A percentile compares a stretch with the other conserved stretches of the same genome.
phyloP scores from a whole-genome alignment of 2,888 invertebrate species.

The Eubasilissa splendida region DNA sequence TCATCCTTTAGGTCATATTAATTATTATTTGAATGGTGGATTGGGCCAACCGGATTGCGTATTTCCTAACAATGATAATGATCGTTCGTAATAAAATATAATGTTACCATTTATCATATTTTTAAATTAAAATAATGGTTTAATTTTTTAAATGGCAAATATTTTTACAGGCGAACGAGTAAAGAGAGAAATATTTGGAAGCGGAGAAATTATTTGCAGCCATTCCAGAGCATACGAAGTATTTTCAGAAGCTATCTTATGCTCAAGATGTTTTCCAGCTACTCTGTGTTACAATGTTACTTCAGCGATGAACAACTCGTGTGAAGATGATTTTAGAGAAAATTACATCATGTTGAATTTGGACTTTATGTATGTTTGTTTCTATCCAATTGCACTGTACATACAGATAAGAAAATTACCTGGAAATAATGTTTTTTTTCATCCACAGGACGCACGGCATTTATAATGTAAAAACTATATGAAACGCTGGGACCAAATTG shows the following conservation, averaged over 20 bases:
- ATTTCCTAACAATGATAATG: not conserved
- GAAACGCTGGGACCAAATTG: not conserved
- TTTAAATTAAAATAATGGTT: not conserved
- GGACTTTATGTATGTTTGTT: conserved; percentile 39
- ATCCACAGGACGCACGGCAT: conserved; percentile 38
- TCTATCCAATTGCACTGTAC: no score
- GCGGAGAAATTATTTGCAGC: conserved; percentile 49
- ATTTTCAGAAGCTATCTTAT: conserved; percentile 41
- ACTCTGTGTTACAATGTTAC: conserved; percentile 26
- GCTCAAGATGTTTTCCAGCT: conserved; percentile 31
- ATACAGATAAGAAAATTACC: not conserved
- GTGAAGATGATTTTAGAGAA: conserved; percentile 6
- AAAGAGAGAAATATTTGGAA: conserved; percentile 5
- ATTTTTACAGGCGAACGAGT: no score
- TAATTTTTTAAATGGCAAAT: no score
- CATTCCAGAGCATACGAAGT: conserved; percentile 48
- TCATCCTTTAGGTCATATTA: conserved; percentile 51
- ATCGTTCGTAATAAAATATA: not conserved
- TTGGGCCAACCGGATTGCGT: conserved; percentile 48
- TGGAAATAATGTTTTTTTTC: not conserved
- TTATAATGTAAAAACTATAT: conserved; percentile 22
- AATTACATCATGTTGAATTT: conserved; percentile 31
- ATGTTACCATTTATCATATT: not conserved
- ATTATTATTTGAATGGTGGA: conserved; percentile 53
- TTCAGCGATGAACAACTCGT: conserved; percentile 19